These are phyloP conservation scores for Arion vulgaris DNA, from an alignment of 1,140 invertebrate genomes.

Conservation along the genomic window DNA sequence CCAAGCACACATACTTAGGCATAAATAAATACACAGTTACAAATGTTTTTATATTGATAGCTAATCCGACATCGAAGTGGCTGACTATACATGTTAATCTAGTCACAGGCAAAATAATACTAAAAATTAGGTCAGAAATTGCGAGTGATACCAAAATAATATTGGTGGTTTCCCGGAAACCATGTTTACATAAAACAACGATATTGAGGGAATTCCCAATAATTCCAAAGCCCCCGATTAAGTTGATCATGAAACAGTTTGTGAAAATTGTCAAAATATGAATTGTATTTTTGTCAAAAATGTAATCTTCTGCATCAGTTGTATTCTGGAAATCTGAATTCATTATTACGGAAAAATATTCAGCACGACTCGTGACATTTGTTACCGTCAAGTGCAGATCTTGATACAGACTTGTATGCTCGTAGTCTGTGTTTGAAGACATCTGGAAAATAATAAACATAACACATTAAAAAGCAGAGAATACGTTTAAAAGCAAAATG, in stretches of 20 bases:
- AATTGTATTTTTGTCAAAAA: neutral
- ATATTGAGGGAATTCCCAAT: conserved; percentile 18
- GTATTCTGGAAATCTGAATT: no score
- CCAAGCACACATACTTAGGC: neutral
- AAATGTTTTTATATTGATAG: neutral
- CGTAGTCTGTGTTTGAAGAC: no score
- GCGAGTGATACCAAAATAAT: neutral
- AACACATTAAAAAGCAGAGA: no score
- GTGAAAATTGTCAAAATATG: neutral
- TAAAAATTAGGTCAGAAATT: neutral
- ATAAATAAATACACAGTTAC: conserved; percentile 19
- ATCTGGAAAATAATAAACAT: no score
- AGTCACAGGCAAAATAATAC: neutral
- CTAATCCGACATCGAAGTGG: neutral
- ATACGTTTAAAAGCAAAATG: no score
- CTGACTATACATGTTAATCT: conserved; percentile 8
- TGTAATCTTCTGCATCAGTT: no score
- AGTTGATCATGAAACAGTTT: conserved; percentile 16
- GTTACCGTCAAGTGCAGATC: no score
- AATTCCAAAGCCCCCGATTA: conserved; percentile 17
- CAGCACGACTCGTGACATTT: no score
- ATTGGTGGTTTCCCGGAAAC: conserved; percentile 5
- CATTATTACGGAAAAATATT: no score
- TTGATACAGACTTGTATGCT: no score
- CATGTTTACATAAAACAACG: neutral